Base-by-base conservation (phyloP, 2,797 vertebrate species). In the Myripristis murdjan region DNA sequence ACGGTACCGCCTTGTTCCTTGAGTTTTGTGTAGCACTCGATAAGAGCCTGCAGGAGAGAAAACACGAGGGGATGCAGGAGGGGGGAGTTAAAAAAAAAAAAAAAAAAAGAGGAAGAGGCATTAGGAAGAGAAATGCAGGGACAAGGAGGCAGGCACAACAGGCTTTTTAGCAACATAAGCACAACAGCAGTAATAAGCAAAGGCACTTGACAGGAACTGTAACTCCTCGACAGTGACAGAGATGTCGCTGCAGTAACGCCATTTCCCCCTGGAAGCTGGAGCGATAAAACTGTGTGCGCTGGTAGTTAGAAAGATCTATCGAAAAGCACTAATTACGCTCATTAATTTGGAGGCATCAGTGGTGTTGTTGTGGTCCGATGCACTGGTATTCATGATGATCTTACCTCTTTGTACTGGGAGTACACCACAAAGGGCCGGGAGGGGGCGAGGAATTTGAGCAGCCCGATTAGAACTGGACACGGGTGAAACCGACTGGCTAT, bases 341-440 rank as follows among this genome's bases (percentile, higher is more conserved):
- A 33, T 52, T 24, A 12, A 1, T 0, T 5, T 3, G 0, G 3
- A n/a, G 14, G 22, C 18, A 59, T 58, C 7, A 26, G 31, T 5
- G 5, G 22, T 15, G 47, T n/a, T 22, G 26, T 14, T 64, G 54
- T 22, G 22, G 39, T 23, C 70, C 49, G 8, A 33, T 65, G 60
- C 15, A 28, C 18, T n/a, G 1, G 6, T 0, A 1, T 1, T 5
- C n/a, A 0, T 35, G 43, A 56, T 33, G 63, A 6, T 41, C 81
- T 93, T 94, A 99, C 98, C 97, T 99, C 98, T 95, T 97, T 97
- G 65, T 97, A 97, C 48, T 99, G 98, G 79, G 96, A 98, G 91
- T 97, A 98, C 46, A 96, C 95, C 15, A 98, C 97, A 39, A 99
- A 99, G 1, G 98, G 98, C 81, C 98, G 95, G 47, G 98, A 99